Evolutionary conservation across 2,888 invertebrate species (phyloP).

Genomic region (Mylabris sibirica): DNA sequence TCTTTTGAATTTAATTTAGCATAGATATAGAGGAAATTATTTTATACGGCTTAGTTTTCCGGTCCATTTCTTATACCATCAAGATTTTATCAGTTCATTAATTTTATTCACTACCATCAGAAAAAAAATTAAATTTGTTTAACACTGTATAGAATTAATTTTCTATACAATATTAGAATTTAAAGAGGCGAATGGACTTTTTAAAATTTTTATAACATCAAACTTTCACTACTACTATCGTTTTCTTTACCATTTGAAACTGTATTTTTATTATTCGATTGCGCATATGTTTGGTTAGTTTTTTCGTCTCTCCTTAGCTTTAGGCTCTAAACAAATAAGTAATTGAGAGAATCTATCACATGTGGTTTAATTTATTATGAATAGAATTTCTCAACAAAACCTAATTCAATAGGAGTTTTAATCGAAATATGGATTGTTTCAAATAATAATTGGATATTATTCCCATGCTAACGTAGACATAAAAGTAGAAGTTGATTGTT

Average conservation of each 20-base stretch:
- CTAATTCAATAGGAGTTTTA: no score
- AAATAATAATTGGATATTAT: background rate
- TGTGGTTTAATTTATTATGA: background rate
- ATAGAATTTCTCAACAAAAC: background rate
- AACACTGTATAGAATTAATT: background rate
- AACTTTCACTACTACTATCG: conserved; percentile 13
- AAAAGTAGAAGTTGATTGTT: no score
- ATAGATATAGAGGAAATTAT: background rate
- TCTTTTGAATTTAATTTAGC: background rate
- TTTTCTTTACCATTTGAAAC: background rate
- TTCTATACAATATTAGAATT: background rate
- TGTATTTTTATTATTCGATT: background rate
- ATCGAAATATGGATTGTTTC: background rate
- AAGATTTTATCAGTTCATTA: background rate
- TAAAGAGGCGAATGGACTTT: background rate
- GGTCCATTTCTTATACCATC: background rate
- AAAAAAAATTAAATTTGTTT: background rate
- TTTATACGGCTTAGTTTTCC: background rate
- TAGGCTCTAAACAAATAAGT: background rate
- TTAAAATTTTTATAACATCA: background rate
- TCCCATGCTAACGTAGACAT: no score
- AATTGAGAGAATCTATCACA: background rate
- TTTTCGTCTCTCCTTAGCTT: background rate
- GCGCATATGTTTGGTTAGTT: background rate
- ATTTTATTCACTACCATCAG: background rate